phyloP scores from a whole-genome alignment of 2,888 invertebrate species.

The Amorpha juglandis region DNA sequence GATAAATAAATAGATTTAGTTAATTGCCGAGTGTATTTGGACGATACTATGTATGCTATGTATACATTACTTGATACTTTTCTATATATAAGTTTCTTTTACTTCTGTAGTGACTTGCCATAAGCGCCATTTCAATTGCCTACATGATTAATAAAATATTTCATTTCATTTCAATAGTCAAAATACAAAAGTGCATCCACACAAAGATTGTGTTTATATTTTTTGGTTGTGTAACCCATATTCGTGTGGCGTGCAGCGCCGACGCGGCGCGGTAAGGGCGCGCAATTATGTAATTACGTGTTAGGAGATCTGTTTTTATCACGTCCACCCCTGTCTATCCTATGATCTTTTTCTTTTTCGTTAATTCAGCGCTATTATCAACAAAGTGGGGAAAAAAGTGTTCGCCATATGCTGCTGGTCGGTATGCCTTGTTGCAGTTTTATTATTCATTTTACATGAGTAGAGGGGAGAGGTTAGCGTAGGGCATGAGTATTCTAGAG shows the following conservation, averaged over 20 bases:
- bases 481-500: no score
- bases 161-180: no score
- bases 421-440: constrained; percentile 3
- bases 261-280: constrained; percentile 69
- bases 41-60: no score
- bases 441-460: background rate
- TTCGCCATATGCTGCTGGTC: constrained; percentile 52
- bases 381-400: constrained; percentile 43
- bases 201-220: constrained; percentile 54
- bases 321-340: constrained; percentile 83
- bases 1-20: no score
- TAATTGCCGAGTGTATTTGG: no score
- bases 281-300: constrained; percentile 84
- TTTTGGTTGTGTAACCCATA: constrained; percentile 75
- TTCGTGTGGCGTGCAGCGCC: constrained; percentile 79
- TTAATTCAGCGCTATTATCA: constrained; percentile 68
- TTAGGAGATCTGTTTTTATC: constrained; percentile 84
- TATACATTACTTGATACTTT: no score
- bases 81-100: no score
- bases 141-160: no score
- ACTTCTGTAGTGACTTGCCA: no score
- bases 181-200: constrained; percentile 40
- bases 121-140: no score
- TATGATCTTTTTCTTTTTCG: constrained; percentile 76
- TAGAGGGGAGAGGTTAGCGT: no score